Percentiles rank a stretch among this genome's conserved stretches.
Conservation (phyloP, 2,113 vertebrate genomes). For the Alligator mississippiensis region DNA sequence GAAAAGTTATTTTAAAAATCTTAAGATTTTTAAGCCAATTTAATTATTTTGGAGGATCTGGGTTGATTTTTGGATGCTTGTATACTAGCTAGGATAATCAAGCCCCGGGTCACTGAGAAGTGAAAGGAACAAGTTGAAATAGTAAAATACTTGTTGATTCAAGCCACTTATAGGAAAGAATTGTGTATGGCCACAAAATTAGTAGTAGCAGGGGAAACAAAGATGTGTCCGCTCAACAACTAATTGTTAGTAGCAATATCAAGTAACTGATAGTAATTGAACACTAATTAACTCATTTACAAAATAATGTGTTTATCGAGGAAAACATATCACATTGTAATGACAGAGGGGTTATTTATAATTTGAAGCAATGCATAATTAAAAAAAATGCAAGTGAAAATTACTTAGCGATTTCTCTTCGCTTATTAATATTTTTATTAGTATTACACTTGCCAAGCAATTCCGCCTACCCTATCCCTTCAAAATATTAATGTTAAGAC, state of each 20-base stretch:
- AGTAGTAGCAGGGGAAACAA: not conserved
- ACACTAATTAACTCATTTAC: slow-evolving; percentile 47
- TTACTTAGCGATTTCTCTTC: slow-evolving; percentile 25
- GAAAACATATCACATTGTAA: not conserved
- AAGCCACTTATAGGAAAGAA: not conserved
- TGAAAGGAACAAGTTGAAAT: not conserved
- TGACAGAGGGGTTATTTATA: slow-evolving; percentile 20
- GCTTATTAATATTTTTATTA: slow-evolving; percentile 12
- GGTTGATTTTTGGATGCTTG: not conserved
- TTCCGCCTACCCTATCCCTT: not conserved
- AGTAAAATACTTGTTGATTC: not conserved
- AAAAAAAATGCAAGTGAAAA: slow-evolving; percentile 19
- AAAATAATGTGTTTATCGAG: slow-evolving; percentile 33
- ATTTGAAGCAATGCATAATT: slow-evolving; percentile 22
- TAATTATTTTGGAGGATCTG: not conserved
- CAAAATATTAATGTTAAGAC: not conserved
- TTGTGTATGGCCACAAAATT: not conserved
- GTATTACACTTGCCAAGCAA: not conserved
- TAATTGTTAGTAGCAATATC: not conserved
- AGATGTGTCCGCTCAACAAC: not conserved
- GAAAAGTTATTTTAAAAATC: not conserved
- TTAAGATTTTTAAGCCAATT: not conserved
- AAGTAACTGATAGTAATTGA: slow-evolving; percentile 51
- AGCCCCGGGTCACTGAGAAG: not conserved
- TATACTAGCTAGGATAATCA: not conserved